A percentile compares a stretch with the other conserved stretches of the same genome.
Conservation (phyloP, 2,113 vertebrate species). For the Phoxinus phoxinus region DNA sequence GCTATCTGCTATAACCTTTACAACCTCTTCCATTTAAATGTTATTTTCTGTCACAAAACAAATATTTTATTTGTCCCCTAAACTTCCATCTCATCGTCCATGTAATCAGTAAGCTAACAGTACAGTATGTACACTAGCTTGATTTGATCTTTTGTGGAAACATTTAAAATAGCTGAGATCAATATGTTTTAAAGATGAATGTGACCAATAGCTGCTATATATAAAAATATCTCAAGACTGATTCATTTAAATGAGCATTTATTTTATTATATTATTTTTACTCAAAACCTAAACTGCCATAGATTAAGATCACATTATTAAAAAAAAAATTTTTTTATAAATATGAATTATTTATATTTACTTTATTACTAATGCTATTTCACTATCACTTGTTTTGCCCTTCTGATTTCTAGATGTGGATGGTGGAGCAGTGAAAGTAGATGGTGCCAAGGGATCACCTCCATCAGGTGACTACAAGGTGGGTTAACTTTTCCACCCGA, state of each 20-base stretch:
- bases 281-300: too few species aligned
- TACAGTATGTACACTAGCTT: background rate
- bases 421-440: slow-evolving; percentile 77
- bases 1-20: slow-evolving; percentile 22
- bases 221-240: too few species aligned
- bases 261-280: too few species aligned
- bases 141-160: background rate
- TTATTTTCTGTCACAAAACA: slow-evolving; percentile 13
- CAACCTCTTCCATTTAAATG: background rate
- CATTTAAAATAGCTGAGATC: too few species aligned
- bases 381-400: too few species aligned
- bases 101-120: slow-evolving; percentile 5
- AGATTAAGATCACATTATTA: too few species aligned
- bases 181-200: too few species aligned
- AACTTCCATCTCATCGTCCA: background rate
- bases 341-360: too few species aligned
- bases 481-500: background rate
- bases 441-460: slow-evolving; percentile 75
- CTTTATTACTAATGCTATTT: too few species aligned
- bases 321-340: too few species aligned
- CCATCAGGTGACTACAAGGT: slow-evolving; percentile 84
- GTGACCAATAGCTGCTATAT: too few species aligned
- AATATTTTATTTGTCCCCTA: slow-evolving; percentile 5
- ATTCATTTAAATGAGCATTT: too few species aligned
- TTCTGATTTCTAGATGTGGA: slow-evolving; percentile 71